Conservation (phyloP, 2,888 invertebrate species). For the Priocnemis perturbator region DNA sequence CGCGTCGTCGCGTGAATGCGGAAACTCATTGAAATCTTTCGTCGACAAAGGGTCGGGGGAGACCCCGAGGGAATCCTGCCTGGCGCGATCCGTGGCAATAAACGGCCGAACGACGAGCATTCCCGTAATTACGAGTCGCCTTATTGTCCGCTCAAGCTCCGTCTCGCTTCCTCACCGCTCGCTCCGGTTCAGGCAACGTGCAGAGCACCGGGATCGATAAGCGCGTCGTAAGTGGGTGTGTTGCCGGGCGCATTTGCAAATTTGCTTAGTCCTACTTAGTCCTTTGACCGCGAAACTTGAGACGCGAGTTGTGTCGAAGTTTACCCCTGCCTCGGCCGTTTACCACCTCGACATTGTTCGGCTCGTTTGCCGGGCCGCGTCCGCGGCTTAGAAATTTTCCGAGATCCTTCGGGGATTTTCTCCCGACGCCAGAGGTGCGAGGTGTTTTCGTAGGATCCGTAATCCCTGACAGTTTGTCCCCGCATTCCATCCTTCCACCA, state of each 20-base stretch:
- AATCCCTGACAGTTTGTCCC: constrained; percentile 46
- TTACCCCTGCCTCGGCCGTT: neutral
- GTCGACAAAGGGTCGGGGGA: constrained; percentile 19
- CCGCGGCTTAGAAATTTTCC: constrained; percentile 48
- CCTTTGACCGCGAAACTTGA: too few species aligned
- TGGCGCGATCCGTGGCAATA: constrained; percentile 1
- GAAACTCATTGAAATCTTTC: constrained; percentile 31
- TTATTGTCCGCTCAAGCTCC: too few species aligned
- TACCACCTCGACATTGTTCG: constrained; percentile 26
- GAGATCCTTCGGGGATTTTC: constrained; percentile 29
- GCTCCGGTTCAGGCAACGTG: neutral
- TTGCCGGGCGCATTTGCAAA: too few species aligned
- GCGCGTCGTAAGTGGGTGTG: too few species aligned
- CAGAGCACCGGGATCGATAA: neutral
- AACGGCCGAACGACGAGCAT: too few species aligned
- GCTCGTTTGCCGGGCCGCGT: constrained; percentile 15
- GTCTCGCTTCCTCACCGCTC: too few species aligned
- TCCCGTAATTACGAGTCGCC: too few species aligned
- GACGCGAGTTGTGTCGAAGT: too few species aligned
- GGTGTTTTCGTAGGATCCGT: constrained; percentile 54
- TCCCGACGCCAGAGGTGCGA: constrained; percentile 34
- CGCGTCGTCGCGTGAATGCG: constrained; percentile 39
- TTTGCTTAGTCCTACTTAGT: too few species aligned
- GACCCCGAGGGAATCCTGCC: constrained; percentile 29
- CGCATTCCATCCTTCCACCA: constrained; percentile 26